Percentiles rank a stretch among this genome's conserved stretches.
Evolutionary conservation across 2,888 invertebrate species (phyloP).

Genomic region (Kryphioiulus occultus): DNA sequence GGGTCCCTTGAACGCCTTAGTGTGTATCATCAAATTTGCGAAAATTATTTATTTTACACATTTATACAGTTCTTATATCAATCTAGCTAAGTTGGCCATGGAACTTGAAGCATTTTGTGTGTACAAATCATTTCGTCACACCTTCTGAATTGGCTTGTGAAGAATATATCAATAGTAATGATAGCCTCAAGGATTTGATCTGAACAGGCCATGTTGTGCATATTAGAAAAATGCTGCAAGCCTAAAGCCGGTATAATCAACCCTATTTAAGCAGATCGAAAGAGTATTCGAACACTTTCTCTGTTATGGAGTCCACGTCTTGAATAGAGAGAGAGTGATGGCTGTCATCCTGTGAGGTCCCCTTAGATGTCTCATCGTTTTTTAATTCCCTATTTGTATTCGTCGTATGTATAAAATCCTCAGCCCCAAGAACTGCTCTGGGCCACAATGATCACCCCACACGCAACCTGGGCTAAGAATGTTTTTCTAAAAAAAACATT

Average conservation of each 20-base stretch:
- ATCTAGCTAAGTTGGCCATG: no score
- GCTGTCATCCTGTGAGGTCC: constrained; percentile 11
- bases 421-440: not conserved
- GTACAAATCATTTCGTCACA: no score
- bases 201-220: not conserved
- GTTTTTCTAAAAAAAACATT: constrained; percentile 14
- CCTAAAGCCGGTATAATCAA: not conserved
- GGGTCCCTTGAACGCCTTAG: no score
- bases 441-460: not conserved
- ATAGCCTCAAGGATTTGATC: not conserved
- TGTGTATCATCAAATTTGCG: no score
- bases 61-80: no score
- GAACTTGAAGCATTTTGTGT: no score
- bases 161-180: no score
- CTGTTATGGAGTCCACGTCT: not conserved
- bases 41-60: no score
- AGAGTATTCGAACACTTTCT: not conserved
- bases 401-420: not conserved
- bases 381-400: constrained; percentile 12
- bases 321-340: not conserved
- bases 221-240: constrained; percentile 6
- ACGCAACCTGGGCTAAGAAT: constrained; percentile 20
- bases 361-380: not conserved
- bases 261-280: not conserved
- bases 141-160: no score